Percentiles rank a stretch among this genome's conserved stretches.
Evolutionary conservation across 1,140 invertebrate species (phyloP).

Genomic region (Heliconius nattereri): DNA sequence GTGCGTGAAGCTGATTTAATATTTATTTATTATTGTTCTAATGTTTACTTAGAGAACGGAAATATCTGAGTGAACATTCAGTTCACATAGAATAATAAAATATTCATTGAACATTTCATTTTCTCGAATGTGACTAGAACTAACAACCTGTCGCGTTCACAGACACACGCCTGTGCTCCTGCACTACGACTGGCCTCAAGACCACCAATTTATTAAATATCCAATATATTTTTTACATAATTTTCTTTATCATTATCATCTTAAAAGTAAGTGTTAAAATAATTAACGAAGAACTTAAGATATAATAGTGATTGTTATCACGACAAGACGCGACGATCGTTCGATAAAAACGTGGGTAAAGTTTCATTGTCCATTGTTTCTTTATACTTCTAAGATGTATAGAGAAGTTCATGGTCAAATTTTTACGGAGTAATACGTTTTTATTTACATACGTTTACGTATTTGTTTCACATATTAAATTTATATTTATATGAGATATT

Average conservation of each 20-base stretch:
- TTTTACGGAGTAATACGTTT: not conserved
- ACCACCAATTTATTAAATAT: too few relatives aligned
- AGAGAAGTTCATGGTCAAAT: slow-evolving; percentile 65
- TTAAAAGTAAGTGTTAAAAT: not conserved
- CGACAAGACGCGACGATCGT: slow-evolving; percentile 37
- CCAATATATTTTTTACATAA: too few relatives aligned
- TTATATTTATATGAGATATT: not conserved
- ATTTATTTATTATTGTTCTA: too few relatives aligned
- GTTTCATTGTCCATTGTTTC: slow-evolving; percentile 53
- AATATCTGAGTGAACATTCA: too few relatives aligned
- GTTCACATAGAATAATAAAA: too few relatives aligned
- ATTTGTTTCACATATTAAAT: not conserved
- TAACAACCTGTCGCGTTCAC: too few relatives aligned
- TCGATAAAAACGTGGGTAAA: slow-evolving; percentile 67
- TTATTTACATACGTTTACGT: not conserved
- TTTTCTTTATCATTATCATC: not conserved
- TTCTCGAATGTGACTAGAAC: too few relatives aligned
- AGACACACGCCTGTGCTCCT: too few relatives aligned
- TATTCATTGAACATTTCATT: too few relatives aligned
- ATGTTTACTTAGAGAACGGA: too few relatives aligned
- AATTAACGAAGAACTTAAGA: not conserved
- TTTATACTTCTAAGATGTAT: slow-evolving; percentile 39
- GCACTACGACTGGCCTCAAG: too few relatives aligned
- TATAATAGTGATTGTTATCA: slow-evolving; percentile 47
- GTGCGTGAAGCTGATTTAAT: too few relatives aligned